Evolutionary conservation across 2,888 invertebrate genomes (phyloP), one percentile per base, ranked within the genome.

Genomic region (Luffia ferchaultella): DNA sequence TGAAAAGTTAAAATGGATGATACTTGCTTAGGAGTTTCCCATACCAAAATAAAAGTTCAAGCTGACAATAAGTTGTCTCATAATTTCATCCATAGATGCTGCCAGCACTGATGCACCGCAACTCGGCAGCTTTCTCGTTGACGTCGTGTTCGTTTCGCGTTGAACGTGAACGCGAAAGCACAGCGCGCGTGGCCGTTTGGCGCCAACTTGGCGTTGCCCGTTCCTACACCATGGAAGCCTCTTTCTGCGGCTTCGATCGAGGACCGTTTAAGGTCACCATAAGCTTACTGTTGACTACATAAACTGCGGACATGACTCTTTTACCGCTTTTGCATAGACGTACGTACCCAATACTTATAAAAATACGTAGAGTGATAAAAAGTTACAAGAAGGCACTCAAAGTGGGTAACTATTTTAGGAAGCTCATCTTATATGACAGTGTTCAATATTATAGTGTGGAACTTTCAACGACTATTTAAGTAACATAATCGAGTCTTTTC

Each of bases 101-200:
- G 59, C 92, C 93, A 47, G 87, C 90, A 50, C 76, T 91, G 54
- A 88, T 93, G 86, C 88, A 90, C 63, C 84, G 87, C 57, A 82
- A 87, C 62, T 89, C 90, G 17, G 88, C 90, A 40, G 88, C 90
- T 40, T 93, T 93, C 72, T 88, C 88, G 19, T 76, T 91, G 56
- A 85, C 88, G 44, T 88, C 90, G 62, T 93, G 93, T 72, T 90
- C 89, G 54, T 95, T 91, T 76, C 85, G 88, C 53, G 89, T 95
- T 55, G 91, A 93, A 65, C 86, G 90, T 48, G 87, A 88, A 59
- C 88, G 93, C 55, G 95, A 95, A 78, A 87, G 92, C 54, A 95
- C 95, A 1, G 95, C 93, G 2, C 85, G 95, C 46, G 92, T 95
- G 55, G 91, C 93, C 1, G 88, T 93, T 51, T 95, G 95, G 95